These are phyloP conservation scores for Platerodrilus igneus DNA, from an alignment of 2,888 invertebrate species.

Conservation along the genomic window DNA sequence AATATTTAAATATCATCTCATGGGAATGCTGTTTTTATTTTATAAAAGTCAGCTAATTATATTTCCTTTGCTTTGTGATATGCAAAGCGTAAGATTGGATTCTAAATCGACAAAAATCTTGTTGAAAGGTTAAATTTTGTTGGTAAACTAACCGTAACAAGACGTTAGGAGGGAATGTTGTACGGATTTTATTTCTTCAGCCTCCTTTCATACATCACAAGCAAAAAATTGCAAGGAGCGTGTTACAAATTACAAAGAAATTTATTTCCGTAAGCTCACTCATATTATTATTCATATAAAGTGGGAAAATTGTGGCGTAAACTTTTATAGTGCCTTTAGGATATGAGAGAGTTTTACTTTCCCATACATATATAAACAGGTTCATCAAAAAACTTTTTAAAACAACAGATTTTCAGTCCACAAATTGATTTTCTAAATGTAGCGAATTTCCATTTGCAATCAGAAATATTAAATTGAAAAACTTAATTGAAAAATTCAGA, in stretches of 20 bases:
- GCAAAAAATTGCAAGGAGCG: too few relatives aligned
- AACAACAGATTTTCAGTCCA: slow-evolving; percentile 17
- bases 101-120: too few relatives aligned
- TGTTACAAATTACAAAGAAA: slow-evolving; percentile 15
- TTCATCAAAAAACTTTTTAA: slow-evolving; percentile 25
- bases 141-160: too few relatives aligned
- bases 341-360: slow-evolving; percentile 16
- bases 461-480: slow-evolving; percentile 19
- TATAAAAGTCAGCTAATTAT: too few relatives aligned
- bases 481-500: slow-evolving; percentile 14
- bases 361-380: slow-evolving; percentile 24
- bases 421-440: slow-evolving; percentile 19
- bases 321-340: slow-evolving; percentile 24
- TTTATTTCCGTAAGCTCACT: slow-evolving; percentile 18
- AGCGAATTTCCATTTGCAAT: slow-evolving; percentile 14
- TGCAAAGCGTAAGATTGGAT: too few relatives aligned
- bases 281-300: slow-evolving; percentile 20
- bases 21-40: too few relatives aligned
- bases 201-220: too few relatives aligned
- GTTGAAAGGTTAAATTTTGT: too few relatives aligned
- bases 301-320: slow-evolving; percentile 13
- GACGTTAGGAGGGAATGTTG: too few relatives aligned
- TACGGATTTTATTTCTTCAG: too few relatives aligned
- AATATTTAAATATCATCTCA: too few relatives aligned
- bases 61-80: too few relatives aligned